Conservation (phyloP, 2,797 vertebrate species). For the Sciaenops ocellatus region DNA sequence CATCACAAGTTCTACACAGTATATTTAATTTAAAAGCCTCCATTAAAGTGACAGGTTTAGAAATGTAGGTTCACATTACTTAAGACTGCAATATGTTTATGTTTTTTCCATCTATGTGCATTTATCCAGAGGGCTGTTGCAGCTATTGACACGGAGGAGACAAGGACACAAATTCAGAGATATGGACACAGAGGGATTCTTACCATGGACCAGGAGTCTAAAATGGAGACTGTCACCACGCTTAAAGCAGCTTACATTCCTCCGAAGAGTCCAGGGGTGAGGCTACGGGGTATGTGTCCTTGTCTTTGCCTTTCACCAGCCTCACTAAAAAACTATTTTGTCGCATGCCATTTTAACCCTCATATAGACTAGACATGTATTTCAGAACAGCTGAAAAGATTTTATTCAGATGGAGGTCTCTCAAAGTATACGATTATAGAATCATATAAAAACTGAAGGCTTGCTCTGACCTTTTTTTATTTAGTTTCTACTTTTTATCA, state of each 20-base stretch:
- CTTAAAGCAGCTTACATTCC: constrained; percentile 51
- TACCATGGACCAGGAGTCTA: constrained; percentile 55
- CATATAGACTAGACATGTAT: neutral
- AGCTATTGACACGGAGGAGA: constrained; percentile 46
- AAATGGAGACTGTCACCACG: constrained; percentile 74
- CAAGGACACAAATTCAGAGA: constrained; percentile 50
- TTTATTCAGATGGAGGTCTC: neutral
- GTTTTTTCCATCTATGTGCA: neutral
- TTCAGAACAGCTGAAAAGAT: constrained; percentile 16
- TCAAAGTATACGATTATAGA: neutral
- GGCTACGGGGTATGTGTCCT: constrained; percentile 71
- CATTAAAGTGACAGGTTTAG: too few relatives aligned
- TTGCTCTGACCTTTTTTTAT: constrained; percentile 13
- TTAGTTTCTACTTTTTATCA: neutral
- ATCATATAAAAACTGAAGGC: neutral
- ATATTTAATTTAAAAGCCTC: neutral
- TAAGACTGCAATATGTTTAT: neutral
- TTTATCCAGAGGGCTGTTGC: constrained; percentile 65
- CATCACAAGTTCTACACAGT: neutral
- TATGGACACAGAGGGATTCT: constrained; percentile 75
- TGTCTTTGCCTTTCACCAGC: constrained; percentile 11
- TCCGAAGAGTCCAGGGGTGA: constrained; percentile 63
- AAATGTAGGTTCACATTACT: neutral
- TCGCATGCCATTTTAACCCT: neutral
- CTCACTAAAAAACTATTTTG: neutral